These are phyloP conservation scores for Oeneis ivallda DNA, from an alignment of 2,888 invertebrate genomes.

Conservation along the genomic window DNA sequence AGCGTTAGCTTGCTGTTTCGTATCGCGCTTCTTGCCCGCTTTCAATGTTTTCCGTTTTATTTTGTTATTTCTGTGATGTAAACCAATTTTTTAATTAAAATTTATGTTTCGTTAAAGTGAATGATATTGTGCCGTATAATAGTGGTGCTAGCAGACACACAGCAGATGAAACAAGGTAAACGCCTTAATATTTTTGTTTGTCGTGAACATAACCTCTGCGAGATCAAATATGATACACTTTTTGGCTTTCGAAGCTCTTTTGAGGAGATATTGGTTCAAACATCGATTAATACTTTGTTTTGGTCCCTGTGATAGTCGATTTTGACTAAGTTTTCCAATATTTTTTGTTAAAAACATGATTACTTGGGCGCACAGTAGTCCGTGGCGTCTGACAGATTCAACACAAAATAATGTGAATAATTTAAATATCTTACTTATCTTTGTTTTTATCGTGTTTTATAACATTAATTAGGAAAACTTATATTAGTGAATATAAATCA, in stretches of 20 bases:
- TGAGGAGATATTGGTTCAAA: background rate
- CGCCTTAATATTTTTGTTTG: conserved; percentile 81
- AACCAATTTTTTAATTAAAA: conserved; percentile 76
- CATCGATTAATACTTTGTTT: background rate
- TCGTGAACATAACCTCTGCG: conserved; percentile 79
- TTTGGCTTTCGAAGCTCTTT: conserved; percentile 52
- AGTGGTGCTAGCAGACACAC: conserved; percentile 68
- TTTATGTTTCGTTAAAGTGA: conserved; percentile 68
- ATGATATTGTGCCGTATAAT: conserved; percentile 68
- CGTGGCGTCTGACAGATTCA: conserved; percentile 15
- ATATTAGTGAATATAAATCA: conserved; percentile 13
- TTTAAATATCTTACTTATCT: background rate
- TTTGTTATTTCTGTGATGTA: conserved; percentile 82
- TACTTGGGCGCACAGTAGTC: conserved; percentile 16
- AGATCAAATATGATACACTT: conserved; percentile 66
- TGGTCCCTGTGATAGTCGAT: background rate
- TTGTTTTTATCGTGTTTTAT: background rate
- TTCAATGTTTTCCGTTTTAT: conserved; percentile 82
- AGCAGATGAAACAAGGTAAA: conserved; percentile 75
- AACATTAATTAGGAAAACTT: conserved; percentile 11
- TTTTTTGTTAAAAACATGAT: conserved; percentile 5
- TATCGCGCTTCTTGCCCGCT: conserved; percentile 83
- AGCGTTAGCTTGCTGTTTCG: conserved; percentile 86
- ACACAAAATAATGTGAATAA: conserved; percentile 9
- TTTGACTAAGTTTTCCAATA: background rate